phyloP scores from a whole-genome alignment of 2,888 invertebrate genomes.

The Sepiola atlantica region DNA sequence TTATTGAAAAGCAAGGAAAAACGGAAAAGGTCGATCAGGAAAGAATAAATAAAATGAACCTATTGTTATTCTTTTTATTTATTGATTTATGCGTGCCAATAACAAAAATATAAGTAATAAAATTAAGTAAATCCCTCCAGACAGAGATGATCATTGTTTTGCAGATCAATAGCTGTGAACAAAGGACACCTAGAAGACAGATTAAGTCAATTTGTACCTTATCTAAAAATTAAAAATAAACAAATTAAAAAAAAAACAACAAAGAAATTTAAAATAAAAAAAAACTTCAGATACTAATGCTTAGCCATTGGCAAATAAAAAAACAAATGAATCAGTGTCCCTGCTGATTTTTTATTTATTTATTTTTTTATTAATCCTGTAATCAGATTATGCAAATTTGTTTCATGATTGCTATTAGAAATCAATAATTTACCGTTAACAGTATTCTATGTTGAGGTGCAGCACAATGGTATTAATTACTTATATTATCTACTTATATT shows the following conservation, averaged over 20 bases:
- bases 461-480: no score
- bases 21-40: not conserved
- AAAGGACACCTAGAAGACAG: not conserved
- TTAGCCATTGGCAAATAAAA: not conserved
- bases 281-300: no score
- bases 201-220: not conserved
- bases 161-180: not conserved
- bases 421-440: not conserved
- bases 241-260: no score
- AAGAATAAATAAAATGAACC: not conserved
- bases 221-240: not conserved
- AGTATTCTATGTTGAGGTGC: not conserved
- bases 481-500: no score
- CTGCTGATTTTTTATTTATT: not conserved
- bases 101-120: no score
- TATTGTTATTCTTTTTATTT: not conserved
- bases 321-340: not conserved
- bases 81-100: not conserved
- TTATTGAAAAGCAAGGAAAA: not conserved
- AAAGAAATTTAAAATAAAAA: no score
- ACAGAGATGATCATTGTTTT: not conserved
- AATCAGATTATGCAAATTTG: not conserved
- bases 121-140: not conserved
- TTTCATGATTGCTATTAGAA: not conserved
- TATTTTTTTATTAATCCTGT: not conserved